Evolutionary conservation across 2,888 invertebrate genomes (phyloP).

Genomic region (Drosophila planitibia): DNA sequence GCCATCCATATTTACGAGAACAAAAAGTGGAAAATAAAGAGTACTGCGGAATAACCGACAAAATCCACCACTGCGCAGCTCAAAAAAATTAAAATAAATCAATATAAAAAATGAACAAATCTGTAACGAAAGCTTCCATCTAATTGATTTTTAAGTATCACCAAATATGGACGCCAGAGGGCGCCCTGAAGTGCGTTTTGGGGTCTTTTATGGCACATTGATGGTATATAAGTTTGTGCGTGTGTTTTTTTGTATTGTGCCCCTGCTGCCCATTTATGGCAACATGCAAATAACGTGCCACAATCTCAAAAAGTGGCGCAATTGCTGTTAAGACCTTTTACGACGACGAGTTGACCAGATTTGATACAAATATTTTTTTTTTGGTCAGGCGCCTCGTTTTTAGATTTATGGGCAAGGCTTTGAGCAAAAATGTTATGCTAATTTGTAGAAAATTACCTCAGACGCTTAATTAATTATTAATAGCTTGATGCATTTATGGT

Average conservation of each 20-base stretch:
- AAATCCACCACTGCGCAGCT: background rate
- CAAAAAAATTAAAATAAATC: slow-evolving; percentile 13
- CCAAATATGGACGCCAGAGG: slow-evolving; percentile 45
- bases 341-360: slow-evolving; percentile 39
- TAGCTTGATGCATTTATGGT: slow-evolving; percentile 46
- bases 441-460: slow-evolving; percentile 63
- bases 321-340: slow-evolving; percentile 66
- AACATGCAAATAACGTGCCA: slow-evolving; percentile 68
- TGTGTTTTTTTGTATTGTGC: slow-evolving; percentile 9
- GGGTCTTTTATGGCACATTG: slow-evolving; percentile 39
- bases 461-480: slow-evolving; percentile 54
- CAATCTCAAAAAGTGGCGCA: slow-evolving; percentile 63
- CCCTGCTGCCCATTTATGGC: slow-evolving; percentile 48
- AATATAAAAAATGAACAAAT: slow-evolving; percentile 31
- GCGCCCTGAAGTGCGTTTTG: slow-evolving; percentile 39
- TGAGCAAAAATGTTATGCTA: slow-evolving; percentile 62
- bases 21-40: slow-evolving; percentile 24
- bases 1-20: slow-evolving; percentile 28
- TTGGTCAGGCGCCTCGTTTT: slow-evolving; percentile 58
- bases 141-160: slow-evolving; percentile 64
- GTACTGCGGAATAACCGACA: background rate
- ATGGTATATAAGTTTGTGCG: background rate
- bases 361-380: slow-evolving; percentile 15
- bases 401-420: slow-evolving; percentile 36
- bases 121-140: slow-evolving; percentile 49